A percentile compares a stretch with the other conserved stretches of the same genome.
Evolutionary conservation across 2,113 vertebrate genomes (phyloP).

Genomic region (Meleagris gallopavo): DNA sequence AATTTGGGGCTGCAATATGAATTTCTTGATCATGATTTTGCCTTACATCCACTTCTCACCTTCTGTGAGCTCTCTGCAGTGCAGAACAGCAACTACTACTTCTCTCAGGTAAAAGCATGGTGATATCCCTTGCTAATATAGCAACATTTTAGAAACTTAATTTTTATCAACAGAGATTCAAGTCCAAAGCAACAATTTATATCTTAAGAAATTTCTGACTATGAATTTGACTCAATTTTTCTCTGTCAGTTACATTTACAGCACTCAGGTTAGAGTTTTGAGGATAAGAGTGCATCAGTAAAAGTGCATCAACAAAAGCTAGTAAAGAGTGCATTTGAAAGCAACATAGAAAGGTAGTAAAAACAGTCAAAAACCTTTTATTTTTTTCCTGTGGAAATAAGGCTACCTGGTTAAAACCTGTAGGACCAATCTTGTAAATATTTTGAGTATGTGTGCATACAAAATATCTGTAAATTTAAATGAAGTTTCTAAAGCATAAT

Average conservation of each 20-base stretch:
- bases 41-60: background rate
- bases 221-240: slow-evolving; percentile 37
- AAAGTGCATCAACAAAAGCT: background rate
- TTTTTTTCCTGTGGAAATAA: background rate
- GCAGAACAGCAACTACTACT: background rate
- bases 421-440: background rate
- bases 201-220: slow-evolving; percentile 14
- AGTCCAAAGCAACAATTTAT: slow-evolving; percentile 24
- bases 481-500: background rate
- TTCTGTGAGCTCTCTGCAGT: background rate
- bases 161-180: background rate
- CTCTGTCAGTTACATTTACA: slow-evolving; percentile 45
- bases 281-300: background rate
- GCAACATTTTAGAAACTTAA: background rate
- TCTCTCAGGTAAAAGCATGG: background rate
- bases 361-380: background rate
- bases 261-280: background rate
- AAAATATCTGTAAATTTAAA: background rate
- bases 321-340: background rate
- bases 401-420: background rate
- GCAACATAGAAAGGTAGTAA: background rate
- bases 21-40: background rate
- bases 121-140: background rate
- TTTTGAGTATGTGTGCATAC: background rate
- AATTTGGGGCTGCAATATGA: background rate